Evolutionary conservation across 2,888 invertebrate genomes (phyloP), one percentile per base, ranked within the genome.

Genomic region (Thysanoteuthis rhombus): DNA sequence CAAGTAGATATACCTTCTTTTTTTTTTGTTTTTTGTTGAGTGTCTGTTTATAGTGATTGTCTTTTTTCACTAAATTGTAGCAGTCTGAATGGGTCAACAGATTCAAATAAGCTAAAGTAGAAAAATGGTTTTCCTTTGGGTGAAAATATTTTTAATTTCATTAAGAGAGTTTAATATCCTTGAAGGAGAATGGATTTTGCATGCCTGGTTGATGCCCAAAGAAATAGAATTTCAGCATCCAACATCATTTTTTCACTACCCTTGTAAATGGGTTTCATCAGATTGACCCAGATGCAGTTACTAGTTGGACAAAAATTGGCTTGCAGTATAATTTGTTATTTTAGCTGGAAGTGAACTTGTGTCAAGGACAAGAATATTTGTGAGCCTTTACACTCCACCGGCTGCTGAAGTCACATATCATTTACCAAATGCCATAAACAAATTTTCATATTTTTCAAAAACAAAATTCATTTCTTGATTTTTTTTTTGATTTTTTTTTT

Each of bases 331-430:
- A n/a, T 36, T n/a, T 75, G 10, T 75, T 75, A 75, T 75, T 75
- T 75, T 75, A 75, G n/a, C 19, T 75, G 75, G 16, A 75, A 75
- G 75, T 75, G n/a, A 75, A 75, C 36, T n/a, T 75, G 75, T 75
- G 75, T 75, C 75, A n/a, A 75, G 75, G n/a, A 75, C 32, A n/a
- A n/a, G 1, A 75, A 75, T 75, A 75, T 75, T n/a, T n/a, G 12
- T 75, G 10, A 16, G 75, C 75, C n/a, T n/a, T 75, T 75, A 75
- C 75, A 75, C 75, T 75, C 75, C n/a, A 36, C 75, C 36, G 75
- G n/a, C 75, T 75, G n/a, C 75, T 75, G n/a, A 75, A 75, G 75
- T 75, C n/a, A 75, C 75, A 75, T 75, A 75, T 75, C 75, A 75
- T n/a, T 75, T n/a, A n/a, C 6, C 5, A 25, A 52, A 52, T 52